Percentiles rank a stretch among this genome's conserved stretches.
Conservation (phyloP, 2,797 vertebrate genomes). For the Pelodytes ibericus region DNA sequence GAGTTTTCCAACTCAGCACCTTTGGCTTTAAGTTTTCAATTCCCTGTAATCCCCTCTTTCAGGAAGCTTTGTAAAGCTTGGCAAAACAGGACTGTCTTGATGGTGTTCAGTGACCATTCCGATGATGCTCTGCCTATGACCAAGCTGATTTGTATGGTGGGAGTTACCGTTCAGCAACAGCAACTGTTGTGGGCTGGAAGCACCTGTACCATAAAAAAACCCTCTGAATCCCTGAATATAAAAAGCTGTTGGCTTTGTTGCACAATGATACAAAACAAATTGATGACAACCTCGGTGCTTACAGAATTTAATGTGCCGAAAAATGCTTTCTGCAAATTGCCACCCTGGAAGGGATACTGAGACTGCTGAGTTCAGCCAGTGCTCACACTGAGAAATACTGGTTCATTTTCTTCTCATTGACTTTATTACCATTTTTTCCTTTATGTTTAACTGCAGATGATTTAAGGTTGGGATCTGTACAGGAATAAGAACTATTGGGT, state of each 20-base stretch:
- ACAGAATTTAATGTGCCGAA: conserved; percentile 42
- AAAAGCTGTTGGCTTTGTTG: conserved; percentile 21
- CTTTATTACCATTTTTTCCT: no score
- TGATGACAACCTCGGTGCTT: conserved; percentile 28
- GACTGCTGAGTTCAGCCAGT: conserved; percentile 14
- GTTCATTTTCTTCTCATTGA: neutral
- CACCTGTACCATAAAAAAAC: neutral
- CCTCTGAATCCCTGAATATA: conserved; percentile 17
- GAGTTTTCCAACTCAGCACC: no score
- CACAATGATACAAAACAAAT: conserved; percentile 32
- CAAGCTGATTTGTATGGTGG: neutral
- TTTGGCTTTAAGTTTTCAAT: no score
- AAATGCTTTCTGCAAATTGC: conserved; percentile 47
- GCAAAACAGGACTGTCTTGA: no score
- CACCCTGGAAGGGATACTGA: conserved; percentile 21
- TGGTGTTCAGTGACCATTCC: no score
- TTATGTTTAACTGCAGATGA: no score
- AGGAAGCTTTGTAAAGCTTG: no score
- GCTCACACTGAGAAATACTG: neutral
- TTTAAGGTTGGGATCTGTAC: no score
- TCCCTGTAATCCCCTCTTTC: no score
- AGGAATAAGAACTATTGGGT: no score
- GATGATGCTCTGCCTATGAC: no score
- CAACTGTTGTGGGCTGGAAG: neutral
- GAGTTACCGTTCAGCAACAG: neutral